Evolutionary conservation across 2,797 vertebrate species (phyloP).

Genomic region (Chloroceryle amazona): DNA sequence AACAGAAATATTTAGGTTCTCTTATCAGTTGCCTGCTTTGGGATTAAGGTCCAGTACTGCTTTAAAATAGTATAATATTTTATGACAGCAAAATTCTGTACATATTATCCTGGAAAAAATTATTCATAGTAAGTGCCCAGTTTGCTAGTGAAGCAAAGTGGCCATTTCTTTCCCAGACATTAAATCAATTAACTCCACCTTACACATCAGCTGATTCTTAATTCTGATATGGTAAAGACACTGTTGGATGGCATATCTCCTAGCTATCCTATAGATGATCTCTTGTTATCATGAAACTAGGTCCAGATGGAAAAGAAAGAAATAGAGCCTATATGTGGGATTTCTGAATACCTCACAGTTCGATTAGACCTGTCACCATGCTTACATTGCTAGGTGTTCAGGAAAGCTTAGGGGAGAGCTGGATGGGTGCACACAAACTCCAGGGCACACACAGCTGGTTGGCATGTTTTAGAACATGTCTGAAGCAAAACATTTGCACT

Average conservation of each 20-base stretch:
- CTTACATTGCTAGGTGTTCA: background rate
- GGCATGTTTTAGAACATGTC: rapidly evolving
- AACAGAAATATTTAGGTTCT: background rate
- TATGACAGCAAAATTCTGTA: background rate
- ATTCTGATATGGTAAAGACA: background rate
- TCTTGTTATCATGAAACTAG: background rate
- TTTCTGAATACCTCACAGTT: background rate
- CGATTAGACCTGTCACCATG: background rate
- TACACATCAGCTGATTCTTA: background rate
- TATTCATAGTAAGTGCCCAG: background rate
- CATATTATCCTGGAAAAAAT: background rate
- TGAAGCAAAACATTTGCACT: rapidly evolving
- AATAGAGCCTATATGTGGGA: rapidly evolving
- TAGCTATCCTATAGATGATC: background rate
- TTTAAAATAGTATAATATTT: background rate
- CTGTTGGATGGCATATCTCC: background rate
- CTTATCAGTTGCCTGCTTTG: background rate
- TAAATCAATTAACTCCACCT: background rate
- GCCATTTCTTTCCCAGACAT: background rate
- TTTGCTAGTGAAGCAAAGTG: background rate
- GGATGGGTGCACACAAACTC: rapidly evolving
- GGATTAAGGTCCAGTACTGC: background rate
- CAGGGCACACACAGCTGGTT: rapidly evolving
- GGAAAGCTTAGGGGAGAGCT: background rate
- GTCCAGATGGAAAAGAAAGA: background rate